These are phyloP conservation scores for Euzetes globulus DNA, from an alignment of 2,888 invertebrate species.

Conservation along the genomic window DNA sequence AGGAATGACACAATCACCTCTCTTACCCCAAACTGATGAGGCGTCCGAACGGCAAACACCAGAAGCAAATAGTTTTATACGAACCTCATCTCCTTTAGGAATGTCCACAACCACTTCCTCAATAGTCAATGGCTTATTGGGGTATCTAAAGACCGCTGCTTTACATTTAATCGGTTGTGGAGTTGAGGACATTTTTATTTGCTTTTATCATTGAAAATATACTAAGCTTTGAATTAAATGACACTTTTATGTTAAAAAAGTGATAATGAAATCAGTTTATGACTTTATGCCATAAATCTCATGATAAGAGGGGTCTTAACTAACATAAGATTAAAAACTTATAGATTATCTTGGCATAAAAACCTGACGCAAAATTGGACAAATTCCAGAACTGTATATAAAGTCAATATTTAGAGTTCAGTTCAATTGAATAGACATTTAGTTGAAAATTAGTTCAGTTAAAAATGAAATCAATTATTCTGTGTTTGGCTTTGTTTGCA, in stretches of 20 bases:
- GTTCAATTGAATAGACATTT: background rate
- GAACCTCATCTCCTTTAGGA: background rate
- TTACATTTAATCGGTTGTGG: background rate
- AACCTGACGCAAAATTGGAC: background rate
- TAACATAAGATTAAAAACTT: background rate
- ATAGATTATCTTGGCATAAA: background rate
- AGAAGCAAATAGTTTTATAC: background rate
- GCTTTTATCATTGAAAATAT: background rate
- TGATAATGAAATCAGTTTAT: background rate
- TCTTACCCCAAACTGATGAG: background rate
- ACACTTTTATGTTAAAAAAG: background rate
- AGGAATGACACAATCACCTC: background rate
- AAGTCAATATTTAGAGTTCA: background rate
- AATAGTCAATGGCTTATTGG: background rate
- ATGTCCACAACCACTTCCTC: background rate
- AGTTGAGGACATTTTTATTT: background rate
- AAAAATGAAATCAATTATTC: background rate
- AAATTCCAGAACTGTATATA: background rate
- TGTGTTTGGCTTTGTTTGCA: background rate
- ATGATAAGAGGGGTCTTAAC: background rate
- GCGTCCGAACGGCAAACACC: conserved; percentile 17
- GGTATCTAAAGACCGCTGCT: background rate
- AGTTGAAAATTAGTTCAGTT: background rate
- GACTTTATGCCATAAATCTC: background rate
- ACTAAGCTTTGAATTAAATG: background rate